Evolutionary conservation across 1,140 invertebrate genomes (phyloP).

Genomic region (Prorops nasuta): DNA sequence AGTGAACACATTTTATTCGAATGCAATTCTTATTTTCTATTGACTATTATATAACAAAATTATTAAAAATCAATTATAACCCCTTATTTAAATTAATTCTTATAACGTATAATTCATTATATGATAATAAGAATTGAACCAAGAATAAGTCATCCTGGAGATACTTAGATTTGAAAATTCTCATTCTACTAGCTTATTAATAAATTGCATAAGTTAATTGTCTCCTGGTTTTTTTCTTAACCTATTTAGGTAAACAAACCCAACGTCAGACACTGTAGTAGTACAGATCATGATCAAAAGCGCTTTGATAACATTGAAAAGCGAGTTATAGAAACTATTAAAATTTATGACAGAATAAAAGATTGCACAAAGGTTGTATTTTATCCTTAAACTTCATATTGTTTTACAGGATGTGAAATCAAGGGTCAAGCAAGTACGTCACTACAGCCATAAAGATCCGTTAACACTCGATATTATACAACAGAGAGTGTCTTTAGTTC

Average conservation of each 20-base stretch:
- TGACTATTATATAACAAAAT: background rate
- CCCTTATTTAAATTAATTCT: background rate
- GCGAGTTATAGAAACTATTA: conserved; percentile 75
- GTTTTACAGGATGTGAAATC: conserved; percentile 65
- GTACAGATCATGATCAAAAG: conserved; percentile 12
- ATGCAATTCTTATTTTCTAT: background rate
- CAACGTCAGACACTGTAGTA: too few species aligned
- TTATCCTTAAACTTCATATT: conserved; percentile 49
- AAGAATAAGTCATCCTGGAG: too few species aligned
- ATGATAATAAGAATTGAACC: conserved; percentile 21
- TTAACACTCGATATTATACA: conserved; percentile 78
- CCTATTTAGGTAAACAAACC: too few species aligned
- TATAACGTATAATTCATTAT: conserved; percentile 6
- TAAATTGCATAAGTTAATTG: too few species aligned
- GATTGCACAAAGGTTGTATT: conserved; percentile 68
- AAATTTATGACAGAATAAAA: conserved; percentile 77
- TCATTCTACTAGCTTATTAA: too few species aligned
- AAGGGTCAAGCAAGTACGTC: conserved; percentile 60
- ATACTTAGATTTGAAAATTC: too few species aligned
- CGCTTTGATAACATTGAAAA: conserved; percentile 63
- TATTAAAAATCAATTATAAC: conserved; percentile 6
- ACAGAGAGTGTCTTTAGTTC: conserved; percentile 86
- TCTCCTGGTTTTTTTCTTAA: too few species aligned
- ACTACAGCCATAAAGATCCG: conserved; percentile 72
- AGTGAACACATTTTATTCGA: background rate